Conservation (phyloP, 2,797 vertebrate genomes). For the Crocidura indochinensis region DNA sequence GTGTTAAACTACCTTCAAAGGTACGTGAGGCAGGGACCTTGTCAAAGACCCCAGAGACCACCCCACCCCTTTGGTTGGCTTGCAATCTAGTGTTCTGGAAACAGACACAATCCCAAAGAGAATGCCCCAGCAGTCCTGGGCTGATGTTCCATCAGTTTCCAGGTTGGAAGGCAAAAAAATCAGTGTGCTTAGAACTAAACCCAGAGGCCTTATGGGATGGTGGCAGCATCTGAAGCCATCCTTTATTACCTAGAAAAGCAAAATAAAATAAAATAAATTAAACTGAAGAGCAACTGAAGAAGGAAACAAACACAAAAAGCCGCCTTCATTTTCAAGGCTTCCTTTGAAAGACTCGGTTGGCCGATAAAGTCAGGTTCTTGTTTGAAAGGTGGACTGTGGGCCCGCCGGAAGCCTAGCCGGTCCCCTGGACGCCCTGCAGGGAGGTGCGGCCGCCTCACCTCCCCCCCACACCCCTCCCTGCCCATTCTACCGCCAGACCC, state of each 20-base stretch:
- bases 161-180: background rate
- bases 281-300: background rate
- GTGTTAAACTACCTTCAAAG: background rate
- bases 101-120: background rate
- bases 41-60: too few species aligned
- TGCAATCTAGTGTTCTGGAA: background rate
- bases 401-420: background rate
- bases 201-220: background rate
- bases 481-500: constrained; percentile 87
- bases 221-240: background rate
- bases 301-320: background rate
- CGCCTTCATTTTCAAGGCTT: background rate
- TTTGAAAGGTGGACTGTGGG: background rate
- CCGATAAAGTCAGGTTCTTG: constrained; percentile 33
- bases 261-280: background rate
- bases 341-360: background rate
- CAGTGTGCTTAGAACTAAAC: constrained; percentile 17
- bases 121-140: accelerated
- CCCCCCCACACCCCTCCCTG: constrained; percentile 69
- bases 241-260: background rate
- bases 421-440: constrained; percentile 69
- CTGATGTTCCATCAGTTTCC: constrained; percentile 18
- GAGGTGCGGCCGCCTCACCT: constrained; percentile 78
- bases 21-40: too few species aligned
- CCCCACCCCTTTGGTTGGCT: background rate